phyloP scores from a whole-genome alignment of 2,113 vertebrate species.

The Hemichromis elongatus region DNA sequence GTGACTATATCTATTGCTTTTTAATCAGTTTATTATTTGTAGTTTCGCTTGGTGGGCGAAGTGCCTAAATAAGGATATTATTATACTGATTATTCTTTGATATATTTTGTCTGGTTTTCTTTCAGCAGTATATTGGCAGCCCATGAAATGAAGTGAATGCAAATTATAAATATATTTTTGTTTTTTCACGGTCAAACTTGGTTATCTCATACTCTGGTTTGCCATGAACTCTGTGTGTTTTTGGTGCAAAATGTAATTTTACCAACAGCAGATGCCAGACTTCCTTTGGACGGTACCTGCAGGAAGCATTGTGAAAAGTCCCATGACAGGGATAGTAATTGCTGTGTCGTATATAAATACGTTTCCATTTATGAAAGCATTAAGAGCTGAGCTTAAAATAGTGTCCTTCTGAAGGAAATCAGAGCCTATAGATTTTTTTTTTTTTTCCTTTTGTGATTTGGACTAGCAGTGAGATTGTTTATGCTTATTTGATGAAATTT shows the following conservation, averaged over 20 bases:
- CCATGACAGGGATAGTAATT: conserved; percentile 44
- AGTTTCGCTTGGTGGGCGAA: neutral
- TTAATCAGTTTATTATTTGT: neutral
- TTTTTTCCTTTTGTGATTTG: neutral
- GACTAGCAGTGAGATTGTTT: neutral
- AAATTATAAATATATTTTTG: neutral
- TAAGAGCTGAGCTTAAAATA: conserved; percentile 22
- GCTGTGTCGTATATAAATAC: conserved; percentile 37
- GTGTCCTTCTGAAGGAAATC: conserved; percentile 32
- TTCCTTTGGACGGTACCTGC: conserved; percentile 70
- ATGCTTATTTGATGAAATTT: neutral
- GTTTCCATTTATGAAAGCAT: conserved; percentile 30
- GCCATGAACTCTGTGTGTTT: conserved; percentile 52
- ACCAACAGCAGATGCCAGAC: conserved; percentile 64
- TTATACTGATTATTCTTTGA: neutral
- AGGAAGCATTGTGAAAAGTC: conserved; percentile 61
- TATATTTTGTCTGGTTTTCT: neutral
- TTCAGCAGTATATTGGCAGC: neutral
- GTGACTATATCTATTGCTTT: neutral
- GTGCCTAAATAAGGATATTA: neutral
- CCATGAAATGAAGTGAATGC: neutral
- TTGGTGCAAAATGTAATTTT: conserved; percentile 55
- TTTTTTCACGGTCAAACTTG: neutral
- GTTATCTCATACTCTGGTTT: conserved; percentile 56
- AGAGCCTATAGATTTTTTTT: conserved; percentile 29